Evolutionary conservation across 1,140 invertebrate genomes (phyloP), one percentile per base, ranked within the genome.

Genomic region (Drosophila lini): DNA sequence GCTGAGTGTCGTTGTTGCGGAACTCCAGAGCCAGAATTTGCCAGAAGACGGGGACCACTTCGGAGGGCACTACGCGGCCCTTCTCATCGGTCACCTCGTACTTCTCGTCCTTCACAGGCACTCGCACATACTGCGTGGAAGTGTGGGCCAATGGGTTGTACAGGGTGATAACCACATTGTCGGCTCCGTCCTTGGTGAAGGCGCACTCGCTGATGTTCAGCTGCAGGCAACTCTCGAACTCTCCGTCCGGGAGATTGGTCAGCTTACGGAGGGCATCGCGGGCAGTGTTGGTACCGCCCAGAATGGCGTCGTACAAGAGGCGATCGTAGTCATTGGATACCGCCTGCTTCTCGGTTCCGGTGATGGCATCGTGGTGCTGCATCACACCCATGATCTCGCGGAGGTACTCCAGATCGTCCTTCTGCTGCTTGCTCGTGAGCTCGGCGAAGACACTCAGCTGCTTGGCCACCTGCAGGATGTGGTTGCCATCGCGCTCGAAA

Each of bases 311-410:
- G 25, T 76, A 74, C 7, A 91, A 48, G 36, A 91, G 53, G 1
- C 90, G 82, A 78, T 91, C 95, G 92, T 99, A 99, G 93, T 99
- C 98, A 22, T 95, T 85, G 0, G 97, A 96, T 1, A 99, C 98
- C 53, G 96, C 95, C 93, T 98, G 95, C 85, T 98, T 98, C 83
- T 97, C 97, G 0, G 98, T 99, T 22, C 98, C 98, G 0, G 96
- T 96, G 3, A 97, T 94, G 3, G 96, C 96, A 82, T 97, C 98
- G 86, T 99, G 98, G 93, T 99, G 98, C 89, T 99, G 98, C 94
- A 97, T 95, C 0, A 98, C 94, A 19, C 96, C 97, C 97, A 94
- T 96, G 93, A 84, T 82, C 7, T 84, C 58, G 8, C 84, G 84
- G 8, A 89, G 48, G 13, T 89, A 70, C 13, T 92, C 71, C 11